Evolutionary conservation across 2,888 invertebrate species (phyloP).

Genomic region (Lepidonotus clava): DNA sequence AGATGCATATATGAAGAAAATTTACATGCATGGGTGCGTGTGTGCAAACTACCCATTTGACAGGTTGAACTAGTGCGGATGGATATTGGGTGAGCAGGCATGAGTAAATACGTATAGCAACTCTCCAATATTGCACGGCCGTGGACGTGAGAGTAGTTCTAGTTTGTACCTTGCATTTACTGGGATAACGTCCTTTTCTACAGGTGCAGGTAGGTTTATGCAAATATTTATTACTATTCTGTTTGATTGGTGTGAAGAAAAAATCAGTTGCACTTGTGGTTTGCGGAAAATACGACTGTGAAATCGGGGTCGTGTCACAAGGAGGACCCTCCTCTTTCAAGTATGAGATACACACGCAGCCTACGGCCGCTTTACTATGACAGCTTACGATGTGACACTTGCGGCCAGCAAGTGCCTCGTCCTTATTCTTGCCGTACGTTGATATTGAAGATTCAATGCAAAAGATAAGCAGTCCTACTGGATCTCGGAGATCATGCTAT

Average conservation of each 20-base stretch:
- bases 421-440: slow-evolving; percentile 5
- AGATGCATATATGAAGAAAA: not conserved
- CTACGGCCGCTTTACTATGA: slow-evolving; percentile 43
- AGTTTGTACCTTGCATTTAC: slow-evolving; percentile 51
- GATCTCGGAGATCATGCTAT: not conserved
- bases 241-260: not conserved
- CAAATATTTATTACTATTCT: slow-evolving; percentile 49
- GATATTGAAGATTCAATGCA: slow-evolving; percentile 6
- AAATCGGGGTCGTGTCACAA: slow-evolving; percentile 27
- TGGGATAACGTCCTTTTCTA: slow-evolving; percentile 18
- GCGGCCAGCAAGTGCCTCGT: not conserved
- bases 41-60: slow-evolving; percentile 14
- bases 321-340: slow-evolving; percentile 52
- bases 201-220: slow-evolving; percentile 44
- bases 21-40: not conserved
- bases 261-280: slow-evolving; percentile 11
- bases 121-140: slow-evolving; percentile 52
- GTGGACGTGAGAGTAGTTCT: slow-evolving; percentile 39
- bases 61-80: slow-evolving; percentile 30
- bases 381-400: slow-evolving; percentile 26
- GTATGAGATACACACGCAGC: not conserved
- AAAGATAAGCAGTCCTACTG: not conserved
- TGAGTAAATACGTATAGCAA: slow-evolving; percentile 59
- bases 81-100: slow-evolving; percentile 41
- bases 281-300: slow-evolving; percentile 17